A percentile compares a stretch with the other conserved stretches of the same genome.
phyloP scores from a whole-genome alignment of 2,888 invertebrate genomes.

The Mesochorus sp. region DNA sequence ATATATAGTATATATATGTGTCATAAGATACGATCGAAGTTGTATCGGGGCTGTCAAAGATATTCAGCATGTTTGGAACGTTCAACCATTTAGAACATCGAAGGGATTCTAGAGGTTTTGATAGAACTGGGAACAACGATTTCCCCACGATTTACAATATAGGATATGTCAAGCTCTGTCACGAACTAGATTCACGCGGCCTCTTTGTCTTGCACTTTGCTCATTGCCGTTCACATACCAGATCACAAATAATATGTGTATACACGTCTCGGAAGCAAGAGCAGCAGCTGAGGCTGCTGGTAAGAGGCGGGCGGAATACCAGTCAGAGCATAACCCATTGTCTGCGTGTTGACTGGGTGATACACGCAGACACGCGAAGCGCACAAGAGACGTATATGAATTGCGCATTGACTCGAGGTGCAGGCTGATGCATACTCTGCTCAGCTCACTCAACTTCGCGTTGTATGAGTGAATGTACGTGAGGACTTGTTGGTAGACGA shows the following conservation, averaged over 20 bases:
- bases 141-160: conserved; percentile 12
- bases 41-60: no score
- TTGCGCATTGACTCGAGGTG: conserved; percentile 37
- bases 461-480: no score
- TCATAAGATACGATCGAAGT: no score
- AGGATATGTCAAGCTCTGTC: conserved; percentile 24
- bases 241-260: conserved; percentile 41
- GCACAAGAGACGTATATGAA: conserved; percentile 40
- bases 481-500: not conserved
- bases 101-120: not conserved
- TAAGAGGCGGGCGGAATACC: conserved; percentile 64
- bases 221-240: conserved; percentile 42
- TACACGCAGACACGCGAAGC: conserved; percentile 64
- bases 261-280: conserved; percentile 13
- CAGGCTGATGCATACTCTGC: not conserved
- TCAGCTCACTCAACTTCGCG: no score
- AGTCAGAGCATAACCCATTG: conserved; percentile 71
- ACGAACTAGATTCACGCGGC: conserved; percentile 15
- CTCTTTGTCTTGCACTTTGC: conserved; percentile 38
- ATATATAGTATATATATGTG: no score
- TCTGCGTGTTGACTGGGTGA: conserved; percentile 65
- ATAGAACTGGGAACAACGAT: conserved; percentile 21
- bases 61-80: no score
- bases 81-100: no score
- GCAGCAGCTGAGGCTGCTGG: conserved; percentile 46